phyloP scores from a whole-genome alignment of 2,888 invertebrate species.

The Microctonus hyperodae region DNA sequence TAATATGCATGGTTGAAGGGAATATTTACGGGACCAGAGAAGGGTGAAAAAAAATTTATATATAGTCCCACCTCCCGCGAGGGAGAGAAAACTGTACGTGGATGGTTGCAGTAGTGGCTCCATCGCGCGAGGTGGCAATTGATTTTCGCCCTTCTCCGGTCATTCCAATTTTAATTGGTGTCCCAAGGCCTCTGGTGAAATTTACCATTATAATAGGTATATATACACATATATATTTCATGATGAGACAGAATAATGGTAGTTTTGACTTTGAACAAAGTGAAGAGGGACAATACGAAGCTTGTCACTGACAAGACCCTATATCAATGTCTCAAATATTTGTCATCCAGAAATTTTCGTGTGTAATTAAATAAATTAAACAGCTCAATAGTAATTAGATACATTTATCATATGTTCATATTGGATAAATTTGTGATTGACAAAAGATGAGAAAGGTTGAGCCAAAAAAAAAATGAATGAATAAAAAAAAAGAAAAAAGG shows the following conservation, averaged over 20 bases:
- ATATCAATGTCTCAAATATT: slow-evolving; percentile 12
- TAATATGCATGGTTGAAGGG: slow-evolving; percentile 56
- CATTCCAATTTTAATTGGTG: slow-evolving; percentile 40
- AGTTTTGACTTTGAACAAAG: neutral
- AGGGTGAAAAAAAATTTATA: slow-evolving; percentile 29
- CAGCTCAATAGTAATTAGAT: too few species aligned
- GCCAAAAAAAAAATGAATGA: too few species aligned
- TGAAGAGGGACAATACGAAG: slow-evolving; percentile 1
- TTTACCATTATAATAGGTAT: neutral
- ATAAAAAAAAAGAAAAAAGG: too few species aligned
- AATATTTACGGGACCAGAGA: slow-evolving; percentile 58
- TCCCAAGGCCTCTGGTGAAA: slow-evolving; percentile 33
- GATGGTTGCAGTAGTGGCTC: slow-evolving; percentile 4
- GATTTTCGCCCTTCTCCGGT: slow-evolving; percentile 42
- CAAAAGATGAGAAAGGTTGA: too few species aligned
- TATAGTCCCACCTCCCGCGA: slow-evolving; percentile 20
- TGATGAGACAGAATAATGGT: neutral
- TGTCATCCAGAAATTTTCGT: neutral
- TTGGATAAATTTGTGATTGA: neutral
- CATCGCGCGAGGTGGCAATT: slow-evolving; percentile 40
- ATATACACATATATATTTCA: neutral
- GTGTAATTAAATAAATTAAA: neutral
- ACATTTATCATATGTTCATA: neutral
- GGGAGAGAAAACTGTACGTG: slow-evolving; percentile 15
- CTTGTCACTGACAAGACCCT: neutral